Percentiles rank a stretch among this genome's conserved stretches.
phyloP scores from a whole-genome alignment of 2,797 vertebrate genomes.

The Lophius americanus region DNA sequence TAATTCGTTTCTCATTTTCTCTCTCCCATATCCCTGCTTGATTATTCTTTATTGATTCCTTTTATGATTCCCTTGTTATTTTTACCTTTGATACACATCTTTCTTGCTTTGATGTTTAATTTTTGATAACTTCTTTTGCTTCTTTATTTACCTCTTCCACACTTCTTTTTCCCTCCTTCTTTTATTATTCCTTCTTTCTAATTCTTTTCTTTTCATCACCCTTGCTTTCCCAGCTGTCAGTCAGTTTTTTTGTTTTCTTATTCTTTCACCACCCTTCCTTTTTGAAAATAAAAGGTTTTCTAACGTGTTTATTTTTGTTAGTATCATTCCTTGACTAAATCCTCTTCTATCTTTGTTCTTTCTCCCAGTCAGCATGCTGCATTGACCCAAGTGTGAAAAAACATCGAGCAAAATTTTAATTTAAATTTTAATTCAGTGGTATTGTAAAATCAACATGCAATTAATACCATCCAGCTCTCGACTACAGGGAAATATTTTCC shows the following conservation, averaged over 20 bases:
- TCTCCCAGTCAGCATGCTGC: conserved; percentile 59
- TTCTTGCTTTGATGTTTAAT: not conserved
- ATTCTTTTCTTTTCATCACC: not conserved
- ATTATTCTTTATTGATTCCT: no score
- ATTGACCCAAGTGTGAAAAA: conserved; percentile 41
- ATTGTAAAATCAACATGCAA: not conserved
- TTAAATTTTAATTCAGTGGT: conserved; percentile 30
- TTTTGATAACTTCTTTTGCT: not conserved
- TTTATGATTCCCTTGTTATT: not conserved
- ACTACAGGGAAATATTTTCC: not conserved
- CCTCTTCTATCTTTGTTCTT: conserved; percentile 7
- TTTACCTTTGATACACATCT: not conserved
- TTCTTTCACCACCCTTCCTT: not conserved
- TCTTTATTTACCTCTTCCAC: not conserved
- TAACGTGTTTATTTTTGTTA: not conserved
- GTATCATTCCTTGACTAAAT: not conserved
- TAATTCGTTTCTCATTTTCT: not conserved
- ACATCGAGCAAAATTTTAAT: conserved; percentile 34
- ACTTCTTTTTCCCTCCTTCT: not conserved
- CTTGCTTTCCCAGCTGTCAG: not conserved
- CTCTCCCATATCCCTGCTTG: not conserved
- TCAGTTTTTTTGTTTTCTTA: not conserved
- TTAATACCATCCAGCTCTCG: not conserved
- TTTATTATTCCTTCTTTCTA: not conserved
- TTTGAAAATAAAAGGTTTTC: not conserved